Evolutionary conservation across 1,140 invertebrate genomes (phyloP).

Genomic region (Camponotus floridanus): DNA sequence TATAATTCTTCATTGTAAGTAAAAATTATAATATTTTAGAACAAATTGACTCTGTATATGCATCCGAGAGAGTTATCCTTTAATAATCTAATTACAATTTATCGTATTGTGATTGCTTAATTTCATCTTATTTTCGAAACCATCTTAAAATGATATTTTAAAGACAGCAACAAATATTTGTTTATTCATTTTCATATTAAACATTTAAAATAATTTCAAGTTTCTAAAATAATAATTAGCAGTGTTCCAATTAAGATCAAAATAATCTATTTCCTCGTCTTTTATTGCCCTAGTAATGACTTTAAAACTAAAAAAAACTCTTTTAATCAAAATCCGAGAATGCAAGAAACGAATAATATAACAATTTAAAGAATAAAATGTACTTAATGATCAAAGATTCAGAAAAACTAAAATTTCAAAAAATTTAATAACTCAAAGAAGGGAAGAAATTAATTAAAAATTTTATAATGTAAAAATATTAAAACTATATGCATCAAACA

Average conservation of each 20-base stretch:
- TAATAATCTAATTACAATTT: constrained; percentile 18
- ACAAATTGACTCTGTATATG: constrained; percentile 14
- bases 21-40: background rate
- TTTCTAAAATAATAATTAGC: background rate
- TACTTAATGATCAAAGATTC: background rate
- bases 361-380: background rate
- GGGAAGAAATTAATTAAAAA: background rate
- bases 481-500: background rate
- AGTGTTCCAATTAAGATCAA: constrained; percentile 4
- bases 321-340: constrained; percentile 1
- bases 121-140: constrained; percentile 43
- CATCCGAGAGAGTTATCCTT: constrained; percentile 52
- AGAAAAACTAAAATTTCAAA: background rate
- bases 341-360: background rate
- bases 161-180: background rate
- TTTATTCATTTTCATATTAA: background rate
- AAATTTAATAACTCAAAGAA: background rate
- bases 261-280: background rate
- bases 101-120: constrained; percentile 15
- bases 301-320: background rate
- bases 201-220: constrained; percentile 24
- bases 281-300: background rate
- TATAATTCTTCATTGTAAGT: background rate
- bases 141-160: constrained; percentile 24
- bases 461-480: background rate